Percentiles rank a stretch among this genome's conserved stretches.
These are phyloP conservation scores for Linurgus olivaceus DNA, from an alignment of 2,797 vertebrate genomes.

Conservation along the genomic window DNA sequence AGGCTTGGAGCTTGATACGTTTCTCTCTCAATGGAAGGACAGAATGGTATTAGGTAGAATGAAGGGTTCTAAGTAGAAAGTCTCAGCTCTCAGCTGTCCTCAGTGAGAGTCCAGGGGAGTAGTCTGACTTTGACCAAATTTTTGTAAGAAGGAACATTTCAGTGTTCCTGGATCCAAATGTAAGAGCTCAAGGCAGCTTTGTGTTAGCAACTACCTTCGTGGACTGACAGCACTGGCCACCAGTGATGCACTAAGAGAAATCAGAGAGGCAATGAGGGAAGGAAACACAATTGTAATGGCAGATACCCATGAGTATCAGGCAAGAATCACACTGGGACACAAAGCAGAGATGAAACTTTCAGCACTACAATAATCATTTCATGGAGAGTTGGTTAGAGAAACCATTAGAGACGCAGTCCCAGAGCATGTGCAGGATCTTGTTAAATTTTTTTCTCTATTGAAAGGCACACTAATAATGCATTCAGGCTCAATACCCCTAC, in stretches of 20 bases:
- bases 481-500: background rate
- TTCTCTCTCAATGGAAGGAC: background rate
- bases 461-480: background rate
- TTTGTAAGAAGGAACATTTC: background rate
- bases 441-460: background rate
- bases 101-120: background rate
- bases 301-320: background rate
- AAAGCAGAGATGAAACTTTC: background rate
- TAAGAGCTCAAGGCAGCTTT: background rate
- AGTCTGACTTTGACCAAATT: background rate
- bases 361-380: background rate
- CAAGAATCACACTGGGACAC: background rate
- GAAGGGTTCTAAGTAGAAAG: background rate
- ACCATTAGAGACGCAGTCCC: background rate
- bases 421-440: background rate
- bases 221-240: background rate
- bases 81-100: background rate
- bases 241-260: accelerated
- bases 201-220: background rate
- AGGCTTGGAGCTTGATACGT: background rate
- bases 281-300: background rate
- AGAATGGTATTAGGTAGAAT: background rate
- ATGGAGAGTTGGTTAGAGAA: background rate
- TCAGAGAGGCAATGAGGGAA: background rate
- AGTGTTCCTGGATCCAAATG: background rate